phyloP scores from a whole-genome alignment of 2,888 invertebrate species.

The Chrysotoxum bicinctum region DNA sequence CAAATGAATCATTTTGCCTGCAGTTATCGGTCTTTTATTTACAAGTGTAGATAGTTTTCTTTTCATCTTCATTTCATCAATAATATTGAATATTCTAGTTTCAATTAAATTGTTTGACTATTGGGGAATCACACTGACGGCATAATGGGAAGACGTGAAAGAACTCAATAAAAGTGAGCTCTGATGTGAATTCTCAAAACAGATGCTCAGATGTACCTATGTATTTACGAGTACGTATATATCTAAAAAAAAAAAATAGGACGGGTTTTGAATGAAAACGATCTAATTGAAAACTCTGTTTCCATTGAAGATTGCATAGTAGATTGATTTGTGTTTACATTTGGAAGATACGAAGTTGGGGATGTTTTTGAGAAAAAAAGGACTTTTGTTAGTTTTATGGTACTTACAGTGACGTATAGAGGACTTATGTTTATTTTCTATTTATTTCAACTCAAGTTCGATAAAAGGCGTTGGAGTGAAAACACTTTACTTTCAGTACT shows the following conservation, averaged over 20 bases:
- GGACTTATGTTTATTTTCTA: background rate
- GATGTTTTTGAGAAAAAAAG: background rate
- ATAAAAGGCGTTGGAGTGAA: background rate
- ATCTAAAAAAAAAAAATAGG: too few species aligned
- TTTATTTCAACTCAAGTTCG: background rate
- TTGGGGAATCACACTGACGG: background rate
- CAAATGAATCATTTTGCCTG: background rate
- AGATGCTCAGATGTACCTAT: too few species aligned
- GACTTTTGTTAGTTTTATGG: background rate
- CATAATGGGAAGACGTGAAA: background rate
- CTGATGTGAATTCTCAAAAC: background rate
- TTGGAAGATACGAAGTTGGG: too few species aligned
- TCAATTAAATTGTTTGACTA: conserved; percentile 10
- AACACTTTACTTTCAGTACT: background rate
- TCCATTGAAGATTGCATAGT: too few species aligned
- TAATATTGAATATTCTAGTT: conserved; percentile 40
- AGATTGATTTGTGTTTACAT: background rate
- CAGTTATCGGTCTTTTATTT: background rate
- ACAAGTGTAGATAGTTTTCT: background rate
- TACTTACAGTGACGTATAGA: background rate
- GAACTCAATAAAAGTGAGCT: background rate
- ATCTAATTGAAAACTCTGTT: conserved; percentile 1
- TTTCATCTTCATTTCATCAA: background rate
- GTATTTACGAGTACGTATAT: too few species aligned
- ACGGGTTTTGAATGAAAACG: background rate